A percentile compares a stretch with the other conserved stretches of the same genome.
Conservation (phyloP, 1,140 invertebrate species). For the Glomeris maerens region DNA sequence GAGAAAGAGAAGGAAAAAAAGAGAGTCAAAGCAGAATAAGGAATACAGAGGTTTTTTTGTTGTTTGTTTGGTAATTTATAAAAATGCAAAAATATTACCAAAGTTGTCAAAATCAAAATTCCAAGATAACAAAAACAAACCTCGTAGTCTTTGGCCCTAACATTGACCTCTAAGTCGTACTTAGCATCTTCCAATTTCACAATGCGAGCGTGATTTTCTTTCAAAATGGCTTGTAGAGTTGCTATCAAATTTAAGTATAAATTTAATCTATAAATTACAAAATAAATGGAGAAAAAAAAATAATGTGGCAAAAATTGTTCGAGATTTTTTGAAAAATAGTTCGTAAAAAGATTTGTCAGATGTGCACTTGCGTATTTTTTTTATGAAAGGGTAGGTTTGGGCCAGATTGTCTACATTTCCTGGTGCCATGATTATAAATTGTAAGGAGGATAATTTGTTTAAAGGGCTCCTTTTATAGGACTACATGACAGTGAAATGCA, state of each 20-base stretch:
- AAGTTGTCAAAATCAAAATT: neutral
- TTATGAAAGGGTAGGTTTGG: neutral
- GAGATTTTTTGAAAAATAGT: neutral
- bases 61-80: too few relatives aligned
- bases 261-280: too few relatives aligned
- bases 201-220: conserved; percentile 83
- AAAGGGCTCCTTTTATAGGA: too few relatives aligned
- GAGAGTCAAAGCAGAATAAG: too few relatives aligned
- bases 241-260: conserved; percentile 11
- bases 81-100: too few relatives aligned
- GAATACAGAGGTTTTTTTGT: too few relatives aligned
- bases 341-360: neutral
- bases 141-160: conserved; percentile 88
- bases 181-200: conserved; percentile 87
- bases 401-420: neutral
- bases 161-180: conserved; percentile 94
- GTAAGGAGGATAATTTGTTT: too few relatives aligned
- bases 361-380: neutral
- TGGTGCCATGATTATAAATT: conserved; percentile 2
- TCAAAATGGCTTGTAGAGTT: conserved; percentile 7
- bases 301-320: neutral
- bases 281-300: conserved; percentile 4
- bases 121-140: too few relatives aligned
- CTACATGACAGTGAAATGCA: too few relatives aligned
- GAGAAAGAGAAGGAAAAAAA: too few relatives aligned